Conservation (phyloP, 2,113 vertebrate genomes). For the Alligator mississippiensis region DNA sequence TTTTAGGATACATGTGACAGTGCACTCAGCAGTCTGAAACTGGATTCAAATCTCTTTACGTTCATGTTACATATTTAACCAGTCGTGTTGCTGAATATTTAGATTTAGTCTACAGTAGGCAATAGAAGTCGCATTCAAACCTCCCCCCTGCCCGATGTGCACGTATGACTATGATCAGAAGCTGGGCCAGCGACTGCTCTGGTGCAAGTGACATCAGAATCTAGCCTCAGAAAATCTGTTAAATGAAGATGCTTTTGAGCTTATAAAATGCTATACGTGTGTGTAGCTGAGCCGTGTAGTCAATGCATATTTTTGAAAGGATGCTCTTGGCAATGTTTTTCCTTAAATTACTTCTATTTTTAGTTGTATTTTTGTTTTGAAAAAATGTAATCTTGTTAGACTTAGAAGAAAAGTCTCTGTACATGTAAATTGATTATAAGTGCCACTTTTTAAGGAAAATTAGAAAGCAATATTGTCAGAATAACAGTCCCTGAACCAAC, state of each 20-base stretch:
- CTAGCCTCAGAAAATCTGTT: not conserved
- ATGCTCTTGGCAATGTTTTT: constrained; percentile 9
- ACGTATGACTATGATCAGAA: fast-evolving
- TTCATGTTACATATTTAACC: not conserved
- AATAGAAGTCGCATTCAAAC: not conserved
- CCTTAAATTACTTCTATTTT: constrained; percentile 45
- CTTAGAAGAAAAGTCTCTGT: constrained; percentile 35
- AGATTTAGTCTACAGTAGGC: not conserved
- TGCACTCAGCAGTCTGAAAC: not conserved
- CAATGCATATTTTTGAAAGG: constrained; percentile 2
- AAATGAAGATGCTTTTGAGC: constrained; percentile 12
- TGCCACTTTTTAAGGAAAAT: not conserved
- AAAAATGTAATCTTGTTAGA: constrained; percentile 8
- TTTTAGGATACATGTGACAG: fast-evolving
- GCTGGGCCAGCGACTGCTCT: not conserved
- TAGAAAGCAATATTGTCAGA: not conserved
- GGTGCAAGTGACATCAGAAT: not conserved
- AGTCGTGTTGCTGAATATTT: not conserved
- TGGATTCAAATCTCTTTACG: not conserved
- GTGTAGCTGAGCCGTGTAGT: not conserved
- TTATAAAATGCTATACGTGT: not conserved
- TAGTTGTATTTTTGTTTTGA: not conserved
- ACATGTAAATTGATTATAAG: constrained; percentile 22
- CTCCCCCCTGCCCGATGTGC: not conserved
- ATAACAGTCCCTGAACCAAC: constrained; percentile 8